Conservation (phyloP, 2,888 invertebrate species). For the Andrena chrysosceles region DNA sequence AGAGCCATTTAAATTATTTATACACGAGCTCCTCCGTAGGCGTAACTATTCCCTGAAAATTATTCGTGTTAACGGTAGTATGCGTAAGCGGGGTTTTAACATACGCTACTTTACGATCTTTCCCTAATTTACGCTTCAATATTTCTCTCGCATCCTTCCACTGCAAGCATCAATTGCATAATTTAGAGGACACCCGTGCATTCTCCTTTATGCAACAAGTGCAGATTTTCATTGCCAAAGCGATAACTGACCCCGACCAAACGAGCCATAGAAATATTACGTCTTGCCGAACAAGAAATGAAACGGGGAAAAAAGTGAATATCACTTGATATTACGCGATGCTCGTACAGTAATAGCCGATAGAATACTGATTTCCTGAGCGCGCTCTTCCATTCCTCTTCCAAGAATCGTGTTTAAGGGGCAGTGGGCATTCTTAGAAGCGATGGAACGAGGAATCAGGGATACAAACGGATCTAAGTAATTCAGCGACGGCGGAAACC, state of each 20-base stretch:
- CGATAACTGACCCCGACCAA: too few species aligned
- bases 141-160: neutral
- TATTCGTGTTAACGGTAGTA: neutral
- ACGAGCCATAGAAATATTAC: neutral
- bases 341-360: neutral
- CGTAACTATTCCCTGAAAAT: neutral
- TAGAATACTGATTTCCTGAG: neutral
- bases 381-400: neutral
- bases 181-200: neutral
- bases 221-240: neutral
- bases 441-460: neutral
- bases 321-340: neutral
- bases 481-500: slow-evolving; percentile 2
- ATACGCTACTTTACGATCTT: neutral
- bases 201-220: neutral
- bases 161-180: neutral
- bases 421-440: neutral
- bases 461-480: slow-evolving; percentile 2
- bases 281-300: neutral
- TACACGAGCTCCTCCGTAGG: neutral
- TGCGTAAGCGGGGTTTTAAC: neutral
- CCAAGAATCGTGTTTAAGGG: slow-evolving; percentile 4
- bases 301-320: neutral
- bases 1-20: slow-evolving; percentile 1
- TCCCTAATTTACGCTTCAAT: slow-evolving; percentile 3